Conservation (phyloP, 2,888 invertebrate species). For the Leptinotarsa rubiginosa region DNA sequence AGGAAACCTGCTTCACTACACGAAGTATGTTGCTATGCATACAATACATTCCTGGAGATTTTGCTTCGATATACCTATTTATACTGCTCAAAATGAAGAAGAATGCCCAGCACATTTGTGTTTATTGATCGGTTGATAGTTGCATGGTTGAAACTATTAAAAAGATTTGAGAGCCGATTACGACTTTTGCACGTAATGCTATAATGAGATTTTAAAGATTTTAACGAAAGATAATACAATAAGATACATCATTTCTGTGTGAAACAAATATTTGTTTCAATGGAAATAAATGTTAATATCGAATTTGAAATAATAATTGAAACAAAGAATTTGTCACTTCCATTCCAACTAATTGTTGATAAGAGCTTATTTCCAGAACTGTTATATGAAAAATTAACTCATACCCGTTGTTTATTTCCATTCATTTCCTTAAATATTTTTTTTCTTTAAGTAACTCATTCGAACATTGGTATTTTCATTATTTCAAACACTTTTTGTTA, state of each 20-base stretch:
- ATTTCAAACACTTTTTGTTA: too few species aligned
- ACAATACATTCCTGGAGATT: conserved; percentile 55
- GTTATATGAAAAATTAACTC: too few species aligned
- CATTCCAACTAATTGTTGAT: too few species aligned
- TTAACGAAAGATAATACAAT: not conserved
- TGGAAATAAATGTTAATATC: too few species aligned
- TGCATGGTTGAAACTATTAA: not conserved
- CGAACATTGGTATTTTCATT: too few species aligned
- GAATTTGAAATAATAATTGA: too few species aligned
- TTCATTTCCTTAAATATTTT: too few species aligned
- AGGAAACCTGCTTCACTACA: conserved; percentile 63
- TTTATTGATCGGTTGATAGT: not conserved
- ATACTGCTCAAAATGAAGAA: conserved; percentile 21
- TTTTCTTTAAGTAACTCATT: too few species aligned
- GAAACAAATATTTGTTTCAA: too few species aligned
- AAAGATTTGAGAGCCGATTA: not conserved
- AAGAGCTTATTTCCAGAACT: too few species aligned
- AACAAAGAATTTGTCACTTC: too few species aligned
- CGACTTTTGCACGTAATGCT: not conserved
- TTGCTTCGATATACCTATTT: conserved; percentile 54
- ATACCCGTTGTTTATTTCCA: too few species aligned
- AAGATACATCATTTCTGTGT: not conserved
- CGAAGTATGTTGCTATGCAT: conserved; percentile 56
- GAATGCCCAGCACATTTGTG: not conserved
- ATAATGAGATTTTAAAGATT: not conserved